Conservation (phyloP, 2,888 invertebrate species). For the Apotomis capreana region DNA sequence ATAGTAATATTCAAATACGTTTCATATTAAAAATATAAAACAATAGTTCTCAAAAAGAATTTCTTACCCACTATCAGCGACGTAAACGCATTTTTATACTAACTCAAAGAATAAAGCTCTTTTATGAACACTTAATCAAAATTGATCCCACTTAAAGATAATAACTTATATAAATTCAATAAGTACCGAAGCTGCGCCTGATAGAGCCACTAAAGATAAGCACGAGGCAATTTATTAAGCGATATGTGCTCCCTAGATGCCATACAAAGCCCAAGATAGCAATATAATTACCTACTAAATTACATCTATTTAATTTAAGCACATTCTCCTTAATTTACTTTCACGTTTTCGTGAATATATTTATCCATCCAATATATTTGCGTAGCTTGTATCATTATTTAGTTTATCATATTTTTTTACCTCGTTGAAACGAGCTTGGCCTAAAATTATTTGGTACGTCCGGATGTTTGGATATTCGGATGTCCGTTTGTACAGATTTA, state of each 20-base stretch:
- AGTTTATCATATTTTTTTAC: conserved; percentile 4
- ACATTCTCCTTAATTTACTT: conserved; percentile 33
- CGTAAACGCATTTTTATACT: no score
- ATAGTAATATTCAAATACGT: no score
- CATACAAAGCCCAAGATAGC: conserved; percentile 37
- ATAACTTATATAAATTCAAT: conserved; percentile 21
- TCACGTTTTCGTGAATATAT: conserved; percentile 16
- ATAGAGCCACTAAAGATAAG: conserved; percentile 31
- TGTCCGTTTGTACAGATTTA: no score
- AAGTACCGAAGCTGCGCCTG: conserved; percentile 9
- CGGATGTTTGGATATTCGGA: no score
- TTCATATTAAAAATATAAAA: no score
- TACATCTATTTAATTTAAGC: conserved; percentile 25
- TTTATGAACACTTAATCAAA: not conserved
- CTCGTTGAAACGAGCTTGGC: no score
- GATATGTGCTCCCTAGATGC: conserved; percentile 36
- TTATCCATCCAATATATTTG: conserved; percentile 8
- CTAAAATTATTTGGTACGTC: no score
- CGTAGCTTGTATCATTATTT: not conserved
- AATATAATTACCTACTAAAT: conserved; percentile 34
- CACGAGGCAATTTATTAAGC: conserved; percentile 32
- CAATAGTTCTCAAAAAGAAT: no score
- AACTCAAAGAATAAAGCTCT: not conserved
- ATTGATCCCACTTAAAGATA: not conserved
- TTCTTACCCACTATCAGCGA: no score